A percentile compares a stretch with the other conserved stretches of the same genome.
These are phyloP conservation scores for Xestia xanthographa DNA, from an alignment of 2,888 invertebrate species.

Conservation along the genomic window DNA sequence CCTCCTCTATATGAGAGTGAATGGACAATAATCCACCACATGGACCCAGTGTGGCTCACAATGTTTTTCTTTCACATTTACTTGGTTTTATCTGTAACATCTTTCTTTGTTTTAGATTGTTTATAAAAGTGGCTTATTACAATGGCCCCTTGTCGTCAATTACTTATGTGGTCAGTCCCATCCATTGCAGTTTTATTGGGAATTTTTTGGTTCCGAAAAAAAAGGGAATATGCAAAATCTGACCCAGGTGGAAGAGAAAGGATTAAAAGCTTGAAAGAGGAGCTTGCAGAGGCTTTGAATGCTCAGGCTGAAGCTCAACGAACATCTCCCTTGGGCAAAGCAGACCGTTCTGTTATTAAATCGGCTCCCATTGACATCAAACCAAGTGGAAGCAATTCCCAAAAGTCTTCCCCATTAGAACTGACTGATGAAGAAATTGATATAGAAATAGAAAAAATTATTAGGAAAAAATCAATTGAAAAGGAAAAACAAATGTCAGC, in stretches of 20 bases:
- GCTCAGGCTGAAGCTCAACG: constrained; percentile 83
- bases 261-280: constrained; percentile 87
- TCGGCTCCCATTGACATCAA: constrained; percentile 93
- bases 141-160: constrained; percentile 95
- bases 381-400: constrained; percentile 88
- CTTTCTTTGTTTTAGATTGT: constrained; percentile 86
- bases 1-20: too few species aligned
- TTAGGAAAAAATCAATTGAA: constrained; percentile 89
- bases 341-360: constrained; percentile 88
- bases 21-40: too few species aligned
- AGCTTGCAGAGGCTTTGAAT: constrained; percentile 87
- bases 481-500: constrained; percentile 84
- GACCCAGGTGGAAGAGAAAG: constrained; percentile 93
- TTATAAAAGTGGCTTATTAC: constrained; percentile 93
- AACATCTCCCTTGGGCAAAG: constrained; percentile 86
- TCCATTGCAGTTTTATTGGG: constrained; percentile 95
- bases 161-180: constrained; percentile 95
- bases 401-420: constrained; percentile 90
- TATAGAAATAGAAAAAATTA: constrained; percentile 92
- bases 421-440: constrained; percentile 93
- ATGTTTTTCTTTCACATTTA: constrained; percentile 7
- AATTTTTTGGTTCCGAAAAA: constrained; percentile 96
- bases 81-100: constrained; percentile 42
- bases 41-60: too few species aligned
- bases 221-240: constrained; percentile 93